phyloP scores from a whole-genome alignment of 2,888 invertebrate species.

The Diachrysia chrysitis region DNA sequence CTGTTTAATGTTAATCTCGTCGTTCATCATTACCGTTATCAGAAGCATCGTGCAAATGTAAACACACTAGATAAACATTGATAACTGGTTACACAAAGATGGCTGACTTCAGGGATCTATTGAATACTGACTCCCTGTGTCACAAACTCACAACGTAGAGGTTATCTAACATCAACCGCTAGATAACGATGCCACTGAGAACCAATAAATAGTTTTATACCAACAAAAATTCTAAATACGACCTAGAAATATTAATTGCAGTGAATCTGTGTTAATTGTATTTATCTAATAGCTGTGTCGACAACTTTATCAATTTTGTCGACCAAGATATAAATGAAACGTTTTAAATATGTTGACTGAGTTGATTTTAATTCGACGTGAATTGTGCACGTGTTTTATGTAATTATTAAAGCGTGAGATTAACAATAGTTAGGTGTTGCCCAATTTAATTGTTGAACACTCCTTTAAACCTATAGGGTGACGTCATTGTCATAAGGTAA shows the following conservation, averaged over 20 bases:
- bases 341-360: slow-evolving; percentile 10
- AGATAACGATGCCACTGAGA: slow-evolving; percentile 45
- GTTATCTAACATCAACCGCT: slow-evolving; percentile 53
- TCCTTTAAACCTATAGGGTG: slow-evolving; percentile 48
- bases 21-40: slow-evolving; percentile 68
- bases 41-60: slow-evolving; percentile 70
- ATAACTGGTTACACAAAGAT: slow-evolving; percentile 79
- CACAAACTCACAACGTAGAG: slow-evolving; percentile 33
- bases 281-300: slow-evolving; percentile 35
- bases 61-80: slow-evolving; percentile 77
- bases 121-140: slow-evolving; percentile 47
- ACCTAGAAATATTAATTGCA: slow-evolving; percentile 24
- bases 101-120: slow-evolving; percentile 66
- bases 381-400: slow-evolving; percentile 20
- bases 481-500: slow-evolving; percentile 63
- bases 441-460: slow-evolving; percentile 47
- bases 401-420: slow-evolving; percentile 40
- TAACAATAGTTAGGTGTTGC: slow-evolving; percentile 53
- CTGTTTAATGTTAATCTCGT: slow-evolving; percentile 54
- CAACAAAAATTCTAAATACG: slow-evolving; percentile 28
- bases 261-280: slow-evolving; percentile 29
- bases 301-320: slow-evolving; percentile 24
- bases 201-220: slow-evolving; percentile 38
- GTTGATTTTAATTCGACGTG: slow-evolving; percentile 24
- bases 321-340: slow-evolving; percentile 15